Evolutionary conservation across 2,888 invertebrate species (phyloP).

Genomic region (Mythimna ferrago): DNA sequence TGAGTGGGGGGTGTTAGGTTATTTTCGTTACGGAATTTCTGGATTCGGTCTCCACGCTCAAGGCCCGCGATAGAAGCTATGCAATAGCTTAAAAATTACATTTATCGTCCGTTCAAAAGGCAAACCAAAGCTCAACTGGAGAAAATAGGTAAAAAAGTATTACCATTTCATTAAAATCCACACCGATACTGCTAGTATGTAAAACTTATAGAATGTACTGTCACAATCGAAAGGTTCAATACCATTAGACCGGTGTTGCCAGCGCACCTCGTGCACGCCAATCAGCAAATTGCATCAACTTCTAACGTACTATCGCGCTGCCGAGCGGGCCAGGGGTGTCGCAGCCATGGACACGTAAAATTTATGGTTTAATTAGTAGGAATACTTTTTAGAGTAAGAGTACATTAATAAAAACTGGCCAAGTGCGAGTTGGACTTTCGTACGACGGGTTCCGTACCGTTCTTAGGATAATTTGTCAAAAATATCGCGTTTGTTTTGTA

Average conservation of each 20-base stretch:
- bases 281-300: conserved; percentile 63
- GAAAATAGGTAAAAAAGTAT: background rate
- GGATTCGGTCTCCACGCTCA: too few relatives aligned
- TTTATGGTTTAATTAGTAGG: background rate
- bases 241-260: conserved; percentile 22
- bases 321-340: conserved; percentile 19
- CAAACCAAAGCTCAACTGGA: too few relatives aligned
- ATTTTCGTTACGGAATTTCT: too few relatives aligned
- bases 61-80: too few relatives aligned
- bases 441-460: too few relatives aligned
- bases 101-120: too few relatives aligned
- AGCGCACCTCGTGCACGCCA: conserved; percentile 33
- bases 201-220: conserved; percentile 23
- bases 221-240: conserved; percentile 13
- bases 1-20: too few relatives aligned
- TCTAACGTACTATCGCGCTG: conserved; percentile 8
- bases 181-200: background rate
- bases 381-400: background rate
- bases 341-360: background rate
- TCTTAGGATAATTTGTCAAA: too few relatives aligned
- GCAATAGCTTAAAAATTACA: too few relatives aligned
- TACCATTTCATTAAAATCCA: background rate
- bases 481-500: too few relatives aligned
- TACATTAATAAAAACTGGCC: too few relatives aligned
- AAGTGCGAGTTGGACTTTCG: too few relatives aligned